Base-by-base conservation (phyloP, 1,140 invertebrate species). In the Dendrolimus punctatus region DNA sequence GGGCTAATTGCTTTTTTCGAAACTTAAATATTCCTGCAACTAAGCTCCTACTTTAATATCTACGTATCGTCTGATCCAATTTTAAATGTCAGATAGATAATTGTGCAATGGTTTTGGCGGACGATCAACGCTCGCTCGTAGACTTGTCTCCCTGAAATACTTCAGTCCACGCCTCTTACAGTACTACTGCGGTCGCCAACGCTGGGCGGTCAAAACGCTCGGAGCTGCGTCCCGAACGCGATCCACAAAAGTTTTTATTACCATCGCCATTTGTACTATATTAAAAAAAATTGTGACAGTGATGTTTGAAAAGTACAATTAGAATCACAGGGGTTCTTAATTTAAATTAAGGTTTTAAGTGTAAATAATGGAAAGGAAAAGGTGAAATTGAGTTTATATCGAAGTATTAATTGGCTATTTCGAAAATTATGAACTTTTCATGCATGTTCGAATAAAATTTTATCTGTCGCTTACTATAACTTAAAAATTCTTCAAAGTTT, bases 71-170 rank as follows among this genome's bases (percentile, higher is more conserved):
- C 66, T 75, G 80, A 73, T 84, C 80, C 79, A 78, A 82, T 82
- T 85, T 85, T 82, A 85, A 85, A 85, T 85, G 81, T 82, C 81
- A 85, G 77, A 80, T 72, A 76, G 72, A 73, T 81, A 80, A 84
- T 79, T 84, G 80, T 80, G 75, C 68, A 82, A 82, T 64, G 23
- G 57, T 58, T 53, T 64, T 79, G 80, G 77, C 78, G 68, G 62
- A 64, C 60, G 65, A 64, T 80, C 79, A 78, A 80, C 61, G 62
- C 62, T 51, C 46, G 55, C 60, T 53, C 51, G 66, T 49, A 65
- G 71, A 64, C 58, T 55, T 71, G 68, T 68, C 68, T 68, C 61
- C 36, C 63, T 53, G 58, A 67, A 68, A 69, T 68, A 73, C 66
- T 68, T 72, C 58, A 62, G 71, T 68, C 62, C 61, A 49, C 60